Base-by-base conservation (phyloP, 1,140 invertebrate genomes). In the Eumeta japonica region DNA sequence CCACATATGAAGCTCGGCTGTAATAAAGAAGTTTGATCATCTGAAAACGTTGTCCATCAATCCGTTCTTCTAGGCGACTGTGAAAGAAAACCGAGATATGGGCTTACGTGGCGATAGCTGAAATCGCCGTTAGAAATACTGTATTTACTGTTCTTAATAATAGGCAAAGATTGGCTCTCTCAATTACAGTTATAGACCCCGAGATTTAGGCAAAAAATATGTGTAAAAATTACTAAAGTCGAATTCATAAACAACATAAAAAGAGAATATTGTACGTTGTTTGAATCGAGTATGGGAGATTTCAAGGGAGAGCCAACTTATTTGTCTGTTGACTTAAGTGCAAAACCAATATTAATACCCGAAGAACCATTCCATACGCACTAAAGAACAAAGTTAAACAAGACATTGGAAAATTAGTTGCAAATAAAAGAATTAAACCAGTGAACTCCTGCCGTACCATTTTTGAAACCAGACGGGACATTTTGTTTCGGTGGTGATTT, bases 391-490 rank as follows among this genome's bases (percentile, higher is more conserved):
- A 49, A 38, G 50, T 61, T 13, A 45, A 50, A 33, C 10, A 44
- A 19, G 52, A 59, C 45, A 44, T 50, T 20, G 15, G 47, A 15
- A 27, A 48, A 28, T 37, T 58, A 34, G 13, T 47, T n/a, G 16
- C 17, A 10, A 36, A 42, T 24, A 39, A 44, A 18, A 37, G 47
- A 10, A 44, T 46, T 24, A 42, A 38, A 19, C 42, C 44, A 37
- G 38, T 58, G 33, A 41, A 57, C 28, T 50, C 50, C 43, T 38
- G n/a, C n/a, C n/a, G n/a, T n/a, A n/a, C n/a, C n/a, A n/a, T n/a
- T n/a, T n/a, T n/a, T n/a, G n/a, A n/a, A n/a, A n/a, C n/a, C n/a
- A n/a, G n/a, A n/a, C n/a, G n/a, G n/a, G n/a, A n/a, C n/a, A n/a
- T n/a, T n/a, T n/a, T n/a, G n/a, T n/a, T n/a, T n/a, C n/a, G n/a